phyloP scores from a whole-genome alignment of 1,140 invertebrate genomes.

The Elysia chlorotica region DNA sequence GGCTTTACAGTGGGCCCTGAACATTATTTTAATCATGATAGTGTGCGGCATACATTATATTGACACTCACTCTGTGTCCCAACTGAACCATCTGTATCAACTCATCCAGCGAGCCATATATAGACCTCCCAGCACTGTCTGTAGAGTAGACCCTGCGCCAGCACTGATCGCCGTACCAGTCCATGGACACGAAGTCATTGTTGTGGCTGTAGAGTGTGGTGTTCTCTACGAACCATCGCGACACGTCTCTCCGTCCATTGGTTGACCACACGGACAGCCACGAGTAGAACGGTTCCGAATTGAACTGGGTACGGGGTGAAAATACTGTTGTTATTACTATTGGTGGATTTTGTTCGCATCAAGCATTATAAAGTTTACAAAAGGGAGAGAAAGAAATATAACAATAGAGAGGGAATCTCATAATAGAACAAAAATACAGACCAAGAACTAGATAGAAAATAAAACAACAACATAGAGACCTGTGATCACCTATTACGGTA shows the following conservation, averaged over 20 bases:
- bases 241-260: conserved; percentile 23
- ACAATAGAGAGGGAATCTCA: too few species aligned
- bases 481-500: too few species aligned
- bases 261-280: conserved; percentile 27
- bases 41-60: too few species aligned
- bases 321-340: too few species aligned
- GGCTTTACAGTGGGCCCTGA: too few species aligned
- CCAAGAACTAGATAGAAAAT: too few species aligned
- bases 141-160: conserved; percentile 25
- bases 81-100: conserved; percentile 24
- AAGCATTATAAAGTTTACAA: too few species aligned
- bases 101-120: conserved; percentile 20
- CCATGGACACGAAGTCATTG: conserved; percentile 30
- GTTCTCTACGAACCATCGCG: conserved; percentile 23
- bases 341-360: too few species aligned
- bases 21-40: too few species aligned
- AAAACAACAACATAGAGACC: too few species aligned
- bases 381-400: too few species aligned
- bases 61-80: conserved; percentile 25
- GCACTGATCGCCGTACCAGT: conserved; percentile 30
- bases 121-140: conserved; percentile 2
- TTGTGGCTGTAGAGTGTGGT: conserved; percentile 24
- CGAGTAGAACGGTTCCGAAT: conserved; percentile 21
- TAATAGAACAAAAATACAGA: too few species aligned
- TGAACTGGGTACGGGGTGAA: conserved; percentile 1